phyloP scores from a whole-genome alignment of 1,140 invertebrate species.

The Asbolus verrucosus region DNA sequence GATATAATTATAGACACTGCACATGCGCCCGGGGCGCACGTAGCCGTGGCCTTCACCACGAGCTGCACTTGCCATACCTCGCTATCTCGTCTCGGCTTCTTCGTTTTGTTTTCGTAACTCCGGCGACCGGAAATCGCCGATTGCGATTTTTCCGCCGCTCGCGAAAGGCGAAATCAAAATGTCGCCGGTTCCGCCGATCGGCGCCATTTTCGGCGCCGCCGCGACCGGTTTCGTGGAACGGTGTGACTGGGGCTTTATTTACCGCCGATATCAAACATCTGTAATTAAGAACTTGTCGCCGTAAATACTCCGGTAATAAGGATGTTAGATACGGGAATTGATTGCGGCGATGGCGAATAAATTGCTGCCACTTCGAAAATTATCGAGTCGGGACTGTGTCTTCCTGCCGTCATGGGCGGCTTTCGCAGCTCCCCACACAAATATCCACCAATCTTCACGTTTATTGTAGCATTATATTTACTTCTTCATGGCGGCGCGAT shows the following conservation, averaged over 20 bases:
- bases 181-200: conserved; percentile 23
- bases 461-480: conserved; percentile 1
- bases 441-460: not conserved
- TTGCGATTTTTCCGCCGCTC: conserved; percentile 16
- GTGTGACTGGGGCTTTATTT: conserved; percentile 1
- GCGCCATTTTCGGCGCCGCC: no score
- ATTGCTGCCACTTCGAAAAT: conserved; percentile 7
- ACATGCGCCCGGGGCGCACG: conserved; percentile 46
- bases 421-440: conserved; percentile 10
- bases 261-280: not conserved
- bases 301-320: conserved; percentile 15
- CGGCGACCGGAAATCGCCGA: conserved; percentile 40
- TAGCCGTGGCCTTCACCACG: conserved; percentile 42
- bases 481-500: not conserved
- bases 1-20: conserved; percentile 52
- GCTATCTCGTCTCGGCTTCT: conserved; percentile 25
- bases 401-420: not conserved
- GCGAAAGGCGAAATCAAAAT: conserved; percentile 34
- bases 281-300: conserved; percentile 26
- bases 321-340: conserved; percentile 18
- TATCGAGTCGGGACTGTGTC: not conserved
- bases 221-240: not conserved
- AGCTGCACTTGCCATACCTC: conserved; percentile 43
- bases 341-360: conserved; percentile 11
- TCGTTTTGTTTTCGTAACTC: conserved; percentile 37